Percentiles rank a stretch among this genome's conserved stretches.
Conservation (phyloP, 2,113 vertebrate genomes). For the Catharus bicknelli region DNA sequence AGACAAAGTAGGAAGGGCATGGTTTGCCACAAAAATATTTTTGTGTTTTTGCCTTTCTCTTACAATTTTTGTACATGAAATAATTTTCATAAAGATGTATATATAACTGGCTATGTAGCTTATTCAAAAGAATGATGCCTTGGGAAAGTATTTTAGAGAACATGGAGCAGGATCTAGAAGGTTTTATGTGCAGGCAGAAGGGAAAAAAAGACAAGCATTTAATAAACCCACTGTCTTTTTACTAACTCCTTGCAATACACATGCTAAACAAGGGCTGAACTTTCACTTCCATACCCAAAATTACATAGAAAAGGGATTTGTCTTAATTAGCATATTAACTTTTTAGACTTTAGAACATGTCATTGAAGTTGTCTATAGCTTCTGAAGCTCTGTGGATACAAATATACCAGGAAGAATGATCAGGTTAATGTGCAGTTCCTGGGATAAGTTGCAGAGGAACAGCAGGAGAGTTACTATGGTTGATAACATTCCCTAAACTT, state of each 20-base stretch:
- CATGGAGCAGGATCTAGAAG: background rate
- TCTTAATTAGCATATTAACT: background rate
- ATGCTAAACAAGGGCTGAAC: background rate
- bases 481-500: background rate
- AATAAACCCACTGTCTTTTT: background rate
- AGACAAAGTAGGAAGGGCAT: background rate
- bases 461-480: background rate
- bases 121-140: background rate
- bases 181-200: background rate
- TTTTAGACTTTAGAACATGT: background rate
- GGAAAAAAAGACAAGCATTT: background rate
- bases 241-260: background rate
- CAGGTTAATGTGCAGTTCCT: background rate
- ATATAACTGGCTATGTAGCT: background rate
- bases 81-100: background rate
- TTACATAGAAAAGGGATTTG: rapidly evolving
- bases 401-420: background rate
- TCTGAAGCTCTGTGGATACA: background rate
- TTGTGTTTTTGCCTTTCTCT: background rate
- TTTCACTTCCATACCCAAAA: background rate
- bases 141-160: background rate
- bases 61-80: background rate
- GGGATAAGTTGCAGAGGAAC: background rate
- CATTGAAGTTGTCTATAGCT: background rate
- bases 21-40: background rate